phyloP scores from a whole-genome alignment of 1,140 invertebrate species.

The Ectropis grisescens region DNA sequence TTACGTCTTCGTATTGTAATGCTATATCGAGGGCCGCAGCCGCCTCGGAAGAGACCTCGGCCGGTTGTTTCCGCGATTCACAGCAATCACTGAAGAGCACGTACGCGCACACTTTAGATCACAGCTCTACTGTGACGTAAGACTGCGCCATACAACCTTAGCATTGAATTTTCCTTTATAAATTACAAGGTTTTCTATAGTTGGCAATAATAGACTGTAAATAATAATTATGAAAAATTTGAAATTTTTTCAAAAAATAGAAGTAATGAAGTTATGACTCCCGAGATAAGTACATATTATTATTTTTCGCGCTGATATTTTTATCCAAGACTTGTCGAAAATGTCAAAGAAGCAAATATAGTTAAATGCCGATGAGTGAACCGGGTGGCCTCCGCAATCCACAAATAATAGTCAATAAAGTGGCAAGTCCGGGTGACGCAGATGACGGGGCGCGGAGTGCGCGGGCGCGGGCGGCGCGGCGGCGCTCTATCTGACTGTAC shows the following conservation, averaged over 20 bases:
- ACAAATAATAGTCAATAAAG: conserved; percentile 42
- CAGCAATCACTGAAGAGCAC: conserved; percentile 14
- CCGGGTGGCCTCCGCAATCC: conserved; percentile 32
- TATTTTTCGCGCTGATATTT: no score
- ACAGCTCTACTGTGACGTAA: no score
- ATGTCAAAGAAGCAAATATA: conserved; percentile 12
- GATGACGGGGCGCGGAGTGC: conserved; percentile 14
- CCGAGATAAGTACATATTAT: no score
- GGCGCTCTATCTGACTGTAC: conserved; percentile 52
- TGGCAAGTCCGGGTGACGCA: conserved; percentile 47
- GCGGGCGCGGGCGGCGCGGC: conserved; percentile 29
- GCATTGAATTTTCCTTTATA: no score
- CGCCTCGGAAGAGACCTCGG: conserved; percentile 13
- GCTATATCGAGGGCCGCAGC: conserved; percentile 27
- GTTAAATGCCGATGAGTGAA: conserved; percentile 16
- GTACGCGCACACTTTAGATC: no score
- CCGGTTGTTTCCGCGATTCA: conserved; percentile 32
- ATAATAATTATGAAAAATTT: no score
- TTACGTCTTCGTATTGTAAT: conserved; percentile 17
- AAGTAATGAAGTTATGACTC: no score
- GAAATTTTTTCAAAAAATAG: no score
- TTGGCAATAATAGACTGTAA: no score
- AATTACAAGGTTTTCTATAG: no score
- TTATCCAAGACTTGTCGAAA: no score
- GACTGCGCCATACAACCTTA: no score